These are phyloP conservation scores for Drosophila flavopinicola DNA, from an alignment of 2,888 invertebrate genomes.

Conservation along the genomic window DNA sequence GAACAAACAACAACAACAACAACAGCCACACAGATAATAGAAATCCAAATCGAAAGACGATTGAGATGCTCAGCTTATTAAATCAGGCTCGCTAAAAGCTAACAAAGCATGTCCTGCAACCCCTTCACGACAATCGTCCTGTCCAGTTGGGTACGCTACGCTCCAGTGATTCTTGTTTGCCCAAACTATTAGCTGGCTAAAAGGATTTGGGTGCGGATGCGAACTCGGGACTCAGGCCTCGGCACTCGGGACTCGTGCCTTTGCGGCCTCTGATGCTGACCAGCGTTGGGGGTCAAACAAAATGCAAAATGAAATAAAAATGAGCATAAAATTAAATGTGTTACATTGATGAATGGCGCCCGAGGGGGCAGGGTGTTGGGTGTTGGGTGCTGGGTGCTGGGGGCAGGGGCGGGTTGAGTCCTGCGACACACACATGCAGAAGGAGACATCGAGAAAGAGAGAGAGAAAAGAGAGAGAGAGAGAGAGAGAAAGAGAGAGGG, in stretches of 20 bases:
- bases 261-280: conserved; percentile 54
- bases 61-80: conserved; percentile 63
- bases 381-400: background rate
- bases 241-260: conserved; percentile 8
- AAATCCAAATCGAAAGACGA: conserved; percentile 60
- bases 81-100: conserved; percentile 63
- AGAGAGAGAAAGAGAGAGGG: background rate
- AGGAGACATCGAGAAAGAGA: background rate
- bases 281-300: conserved; percentile 38
- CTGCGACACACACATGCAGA: too few species aligned
- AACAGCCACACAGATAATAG: conserved; percentile 59
- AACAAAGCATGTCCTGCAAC: conserved; percentile 48
- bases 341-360: conserved; percentile 75
- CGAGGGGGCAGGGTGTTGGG: background rate
- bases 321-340: conserved; percentile 82
- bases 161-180: conserved; percentile 58
- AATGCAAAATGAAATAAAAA: conserved; percentile 74
- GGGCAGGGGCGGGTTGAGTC: background rate
- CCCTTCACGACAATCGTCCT: conserved; percentile 26
- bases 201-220: conserved; percentile 12
- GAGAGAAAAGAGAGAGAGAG: background rate
- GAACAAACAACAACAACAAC: conserved; percentile 74
- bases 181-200: conserved; percentile 70
- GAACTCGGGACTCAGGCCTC: background rate
- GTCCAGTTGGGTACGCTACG: conserved; percentile 13